A percentile compares a stretch with the other conserved stretches of the same genome.
Conservation (phyloP, 2,888 invertebrate genomes). For the Thera britannica region DNA sequence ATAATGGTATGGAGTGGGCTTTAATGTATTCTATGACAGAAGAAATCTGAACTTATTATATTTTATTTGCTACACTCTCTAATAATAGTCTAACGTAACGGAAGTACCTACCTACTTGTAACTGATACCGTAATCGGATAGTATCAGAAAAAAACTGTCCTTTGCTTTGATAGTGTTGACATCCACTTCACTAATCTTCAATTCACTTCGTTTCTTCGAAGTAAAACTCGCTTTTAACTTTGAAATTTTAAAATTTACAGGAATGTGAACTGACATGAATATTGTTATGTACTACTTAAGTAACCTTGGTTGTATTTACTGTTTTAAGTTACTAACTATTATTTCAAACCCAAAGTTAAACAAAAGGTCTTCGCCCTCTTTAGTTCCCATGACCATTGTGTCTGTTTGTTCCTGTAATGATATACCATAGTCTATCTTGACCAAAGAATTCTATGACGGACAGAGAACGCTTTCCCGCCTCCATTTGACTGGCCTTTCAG, state of each 20-base stretch:
- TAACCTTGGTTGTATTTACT: too few species aligned
- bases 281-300: background rate
- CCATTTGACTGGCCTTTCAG: too few species aligned
- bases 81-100: background rate
- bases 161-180: background rate
- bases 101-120: background rate
- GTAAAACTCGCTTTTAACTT: background rate
- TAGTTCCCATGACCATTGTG: too few species aligned
- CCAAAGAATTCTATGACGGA: too few species aligned
- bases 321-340: too few species aligned
- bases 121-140: background rate
- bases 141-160: slow-evolving; percentile 1
- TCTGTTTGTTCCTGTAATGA: too few species aligned
- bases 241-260: background rate
- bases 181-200: background rate
- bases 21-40: slow-evolving; percentile 4
- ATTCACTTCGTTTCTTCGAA: background rate
- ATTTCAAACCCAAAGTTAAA: background rate
- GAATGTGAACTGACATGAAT: background rate
- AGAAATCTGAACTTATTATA: slow-evolving; percentile 6
- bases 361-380: too few species aligned
- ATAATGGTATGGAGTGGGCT: background rate
- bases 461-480: too few species aligned
- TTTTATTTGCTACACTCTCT: slow-evolving; percentile 3
- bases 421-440: too few species aligned